phyloP scores from a whole-genome alignment of 2,797 vertebrate species.

The Natrix natrix region DNA sequence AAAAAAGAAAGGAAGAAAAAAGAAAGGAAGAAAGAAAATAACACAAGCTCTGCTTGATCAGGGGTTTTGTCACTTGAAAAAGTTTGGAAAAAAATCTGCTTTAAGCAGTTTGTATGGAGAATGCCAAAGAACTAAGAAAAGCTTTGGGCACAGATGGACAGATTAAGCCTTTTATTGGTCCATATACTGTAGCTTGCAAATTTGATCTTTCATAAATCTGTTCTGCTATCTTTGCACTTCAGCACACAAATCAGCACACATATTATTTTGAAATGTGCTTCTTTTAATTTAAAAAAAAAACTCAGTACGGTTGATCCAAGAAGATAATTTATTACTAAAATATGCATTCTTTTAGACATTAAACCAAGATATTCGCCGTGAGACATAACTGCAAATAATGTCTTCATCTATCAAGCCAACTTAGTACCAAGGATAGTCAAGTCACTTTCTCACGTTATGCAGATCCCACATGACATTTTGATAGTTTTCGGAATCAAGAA shows the following conservation, averaged over 20 bases:
- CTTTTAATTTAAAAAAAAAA: background rate
- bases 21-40: background rate
- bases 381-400: background rate
- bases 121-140: background rate
- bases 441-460: background rate
- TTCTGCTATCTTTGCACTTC: background rate
- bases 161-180: background rate
- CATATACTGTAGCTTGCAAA: background rate
- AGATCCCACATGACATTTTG: background rate
- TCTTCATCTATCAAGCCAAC: background rate
- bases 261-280: background rate
- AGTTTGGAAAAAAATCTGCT: background rate
- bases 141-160: background rate
- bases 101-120: background rate
- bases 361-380: background rate
- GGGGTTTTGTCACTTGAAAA: background rate
- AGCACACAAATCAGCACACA: background rate
- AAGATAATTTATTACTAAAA: background rate
- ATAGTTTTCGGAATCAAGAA: background rate
- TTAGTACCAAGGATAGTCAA: background rate
- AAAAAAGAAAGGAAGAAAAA: background rate
- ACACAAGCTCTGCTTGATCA: background rate
- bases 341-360: background rate
- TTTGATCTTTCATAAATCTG: background rate
- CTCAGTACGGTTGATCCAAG: background rate